These are phyloP conservation scores for Graptemys geographica DNA, from an alignment of 2,797 vertebrate genomes.

Conservation along the genomic window DNA sequence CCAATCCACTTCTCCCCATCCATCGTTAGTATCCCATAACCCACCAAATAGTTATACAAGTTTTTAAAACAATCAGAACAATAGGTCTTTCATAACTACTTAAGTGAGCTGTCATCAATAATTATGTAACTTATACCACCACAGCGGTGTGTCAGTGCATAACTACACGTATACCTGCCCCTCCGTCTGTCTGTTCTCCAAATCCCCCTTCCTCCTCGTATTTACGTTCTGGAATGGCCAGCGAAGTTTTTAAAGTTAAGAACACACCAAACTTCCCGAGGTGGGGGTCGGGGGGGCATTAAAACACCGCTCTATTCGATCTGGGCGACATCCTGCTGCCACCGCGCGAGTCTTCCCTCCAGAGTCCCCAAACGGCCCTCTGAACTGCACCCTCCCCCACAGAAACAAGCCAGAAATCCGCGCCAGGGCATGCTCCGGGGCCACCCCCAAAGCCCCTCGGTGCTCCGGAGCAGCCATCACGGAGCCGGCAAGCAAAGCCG, in stretches of 20 bases:
- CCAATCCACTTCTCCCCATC: neutral
- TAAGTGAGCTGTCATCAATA: neutral
- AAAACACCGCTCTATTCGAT: too few relatives aligned
- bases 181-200: neutral
- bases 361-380: too few relatives aligned
- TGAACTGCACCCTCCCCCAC: neutral
- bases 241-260: neutral
- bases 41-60: neutral
- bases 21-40: neutral
- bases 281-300: neutral
- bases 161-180: neutral
- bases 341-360: too few relatives aligned
- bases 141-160: neutral
- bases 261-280: too few relatives aligned
- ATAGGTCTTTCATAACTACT: neutral
- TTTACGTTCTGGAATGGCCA: neutral
- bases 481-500: neutral
- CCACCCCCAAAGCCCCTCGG: neutral
- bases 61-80: neutral
- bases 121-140: neutral
- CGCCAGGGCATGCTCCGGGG: too few relatives aligned
- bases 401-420: too few relatives aligned
- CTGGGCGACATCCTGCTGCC: neutral
- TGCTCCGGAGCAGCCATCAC: neutral
- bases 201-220: neutral